A percentile compares a stretch with the other conserved stretches of the same genome.
These are phyloP conservation scores for Cataglyphis livida DNA, from an alignment of 2,888 invertebrate genomes.

Conservation along the genomic window DNA sequence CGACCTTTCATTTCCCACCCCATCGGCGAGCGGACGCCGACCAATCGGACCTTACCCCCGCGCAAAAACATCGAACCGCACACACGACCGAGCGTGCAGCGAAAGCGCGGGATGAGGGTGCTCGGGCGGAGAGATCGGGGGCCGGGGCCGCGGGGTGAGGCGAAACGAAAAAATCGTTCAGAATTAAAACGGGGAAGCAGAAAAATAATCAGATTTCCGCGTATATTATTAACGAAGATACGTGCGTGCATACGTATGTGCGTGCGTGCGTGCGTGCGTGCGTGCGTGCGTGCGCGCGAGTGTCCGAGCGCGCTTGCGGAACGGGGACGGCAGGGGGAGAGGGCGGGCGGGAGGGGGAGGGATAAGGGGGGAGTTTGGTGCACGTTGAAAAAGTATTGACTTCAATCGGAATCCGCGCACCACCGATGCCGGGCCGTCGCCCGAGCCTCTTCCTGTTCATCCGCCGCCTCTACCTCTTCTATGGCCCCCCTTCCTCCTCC, in stretches of 20 bases:
- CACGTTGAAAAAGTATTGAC: conserved; percentile 80
- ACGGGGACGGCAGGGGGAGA: background rate
- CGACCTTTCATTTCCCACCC: conserved; percentile 76
- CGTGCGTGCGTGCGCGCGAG: background rate
- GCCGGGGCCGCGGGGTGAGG: conserved; percentile 42
- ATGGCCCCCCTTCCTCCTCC: background rate
- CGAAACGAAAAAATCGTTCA: conserved; percentile 77
- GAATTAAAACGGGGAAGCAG: conserved; percentile 84
- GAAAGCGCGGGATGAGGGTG: conserved; percentile 44
- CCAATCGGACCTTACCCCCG: conserved; percentile 78
- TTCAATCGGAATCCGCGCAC: conserved; percentile 75
- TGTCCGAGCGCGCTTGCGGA: conserved; percentile 9
- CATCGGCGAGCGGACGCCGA: conserved; percentile 71
- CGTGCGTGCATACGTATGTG: conserved; percentile 67
- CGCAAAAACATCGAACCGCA: conserved; percentile 79
- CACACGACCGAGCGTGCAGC: conserved; percentile 55
- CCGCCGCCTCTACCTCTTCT: background rate
- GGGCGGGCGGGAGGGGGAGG: conserved; percentile 49
- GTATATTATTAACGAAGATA: conserved; percentile 84
- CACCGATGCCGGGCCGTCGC: conserved; percentile 58
- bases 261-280: conserved; percentile 49
- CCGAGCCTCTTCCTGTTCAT: conserved; percentile 10
- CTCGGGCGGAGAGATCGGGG: conserved; percentile 17
- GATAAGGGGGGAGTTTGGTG: conserved; percentile 40
- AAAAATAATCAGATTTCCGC: conserved; percentile 85